Evolutionary conservation across 1,140 invertebrate genomes (phyloP), one percentile per base, ranked within the genome.

Genomic region (Ctenoplectra terminalis): DNA sequence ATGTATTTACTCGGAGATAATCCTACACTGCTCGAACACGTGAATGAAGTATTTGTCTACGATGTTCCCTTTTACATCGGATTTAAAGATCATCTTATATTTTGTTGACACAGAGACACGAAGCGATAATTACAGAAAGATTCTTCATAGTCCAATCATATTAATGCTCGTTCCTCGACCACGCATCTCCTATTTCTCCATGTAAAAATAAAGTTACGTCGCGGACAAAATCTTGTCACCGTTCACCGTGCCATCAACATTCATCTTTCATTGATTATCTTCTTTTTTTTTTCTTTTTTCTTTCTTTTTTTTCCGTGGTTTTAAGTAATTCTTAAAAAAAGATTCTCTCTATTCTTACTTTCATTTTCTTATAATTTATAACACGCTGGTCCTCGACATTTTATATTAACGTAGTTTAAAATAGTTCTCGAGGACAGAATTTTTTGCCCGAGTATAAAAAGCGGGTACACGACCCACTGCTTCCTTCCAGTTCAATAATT

Each of bases 61-160:
- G 13, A 63, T 66, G n/a, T 66, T 29, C 34, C n/a, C 63, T 66
- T 40, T 66, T 46, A 66, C n/a, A 40, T 46, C 6, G 23, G n/a
- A 29, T 29, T 29, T 40, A 17, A 66, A 46, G 15, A n/a, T 52
- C 40, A 34, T n/a, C 5, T 23, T 50, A 17, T 37, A 26, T 15
- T 52, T n/a, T 52, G 31, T 34, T n/a, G 46, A 34, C 20, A 34
- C 13, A 52, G 11, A 69, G 31, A 50, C 37, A 63, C 40, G 23
- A 40, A 40, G 7, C 13, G 23, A 17, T 26, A 37, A 69, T 50
- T 69, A 50, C 4, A 34, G 20, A 13, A n/a, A 50, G 20, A 31
- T 34, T 50, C 13, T 31, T n/a, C 46, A n/a, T 34, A 46, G 26
- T 23, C 17, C 5, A 48, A 63, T n/a, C 5, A 46, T 67, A 3